These are phyloP conservation scores for Vanessa atalanta DNA, from an alignment of 1,140 invertebrate species.

Conservation along the genomic window DNA sequence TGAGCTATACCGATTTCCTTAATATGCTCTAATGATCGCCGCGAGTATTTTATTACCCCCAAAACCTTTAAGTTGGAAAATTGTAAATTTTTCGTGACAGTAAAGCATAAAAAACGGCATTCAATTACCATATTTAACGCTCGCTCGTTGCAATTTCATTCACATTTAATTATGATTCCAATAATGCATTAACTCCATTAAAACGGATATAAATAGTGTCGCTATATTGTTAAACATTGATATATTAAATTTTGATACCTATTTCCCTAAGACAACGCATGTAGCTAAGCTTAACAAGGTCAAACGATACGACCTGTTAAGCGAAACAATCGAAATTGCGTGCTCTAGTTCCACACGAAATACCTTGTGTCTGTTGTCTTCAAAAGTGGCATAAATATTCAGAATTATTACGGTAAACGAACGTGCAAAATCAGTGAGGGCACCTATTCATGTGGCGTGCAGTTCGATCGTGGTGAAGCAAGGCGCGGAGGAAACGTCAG, in stretches of 20 bases:
- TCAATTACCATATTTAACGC: conserved; percentile 39
- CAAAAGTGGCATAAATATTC: conserved; percentile 64
- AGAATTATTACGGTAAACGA: conserved; percentile 61
- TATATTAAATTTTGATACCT: conserved; percentile 4
- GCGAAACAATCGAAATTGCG: conserved; percentile 57
- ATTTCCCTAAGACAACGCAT: conserved; percentile 24
- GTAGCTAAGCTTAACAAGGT: conserved; percentile 25
- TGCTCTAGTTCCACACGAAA: conserved; percentile 46
- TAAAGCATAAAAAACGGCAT: conserved; percentile 31
- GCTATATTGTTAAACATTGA: no score
- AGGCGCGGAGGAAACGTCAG: conserved; percentile 79
- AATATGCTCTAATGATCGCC: conserved; percentile 43
- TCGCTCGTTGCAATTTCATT: conserved; percentile 33
- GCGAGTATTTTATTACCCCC: conserved; percentile 36
- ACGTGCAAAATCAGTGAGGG: conserved; percentile 74
- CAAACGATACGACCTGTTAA: conserved; percentile 27
- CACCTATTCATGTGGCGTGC: conserved; percentile 64
- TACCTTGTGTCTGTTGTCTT: conserved; percentile 51
- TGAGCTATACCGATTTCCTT: conserved; percentile 44
- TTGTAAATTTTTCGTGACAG: conserved; percentile 35
- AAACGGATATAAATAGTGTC: conserved; percentile 2
- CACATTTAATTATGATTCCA: conserved; percentile 22
- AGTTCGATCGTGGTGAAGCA: conserved; percentile 76
- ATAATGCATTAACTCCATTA: conserved; percentile 16
- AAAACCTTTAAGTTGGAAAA: conserved; percentile 23